Base-by-base conservation (phyloP, 30 jellyfish, hydroid and myxozoan genomes). In the Catostylus mosaicus region DNA sequence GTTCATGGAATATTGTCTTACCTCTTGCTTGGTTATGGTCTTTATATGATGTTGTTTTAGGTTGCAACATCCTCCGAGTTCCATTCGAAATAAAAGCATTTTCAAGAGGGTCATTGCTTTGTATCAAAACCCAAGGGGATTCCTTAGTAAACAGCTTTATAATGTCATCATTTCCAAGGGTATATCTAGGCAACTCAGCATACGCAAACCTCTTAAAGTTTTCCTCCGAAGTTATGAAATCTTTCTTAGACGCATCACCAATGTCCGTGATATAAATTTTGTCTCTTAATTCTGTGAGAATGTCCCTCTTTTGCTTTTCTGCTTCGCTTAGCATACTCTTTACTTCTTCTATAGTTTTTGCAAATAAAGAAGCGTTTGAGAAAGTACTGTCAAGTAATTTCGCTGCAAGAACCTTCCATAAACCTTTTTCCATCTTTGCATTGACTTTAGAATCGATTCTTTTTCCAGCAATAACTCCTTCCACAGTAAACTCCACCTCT, bases 91-190 rank as follows among this genome's bases (percentile, higher is more conserved):
- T 36, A 52, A 80, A 80, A 0, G 90, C 90, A 36, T 50, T n/a
- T 66, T 80, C 90, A 54, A 90, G 66, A 0, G 97, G 97, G 51
- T 90, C 89, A 69, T 90, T 90, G 23, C 52, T 31, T 20, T 77
- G 81, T 47, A 92, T 92, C 40, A 84, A 61, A 23, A 48, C 79
- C 97, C 97, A 90, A 1, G 90, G 83, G 1, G 97, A 90, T 23
- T 67, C 73, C 56, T 67, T 92, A 23, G 62, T 87, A 90, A 90
- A 90, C 34, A 92, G 88, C 61, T 76, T 88, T 5, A 90, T 66
- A 14, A 92, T 80, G 36, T 82, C 95, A 35, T 90, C 97, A 83
- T 83, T 92, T 6, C 97, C 90, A 56, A 90, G 80, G 12, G 97
- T 83, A 60, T 83, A 90, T 50, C 97, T 87, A 7, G 96, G 97